Evolutionary conservation across 2,888 invertebrate species (phyloP), one percentile per base, ranked within the genome.

Genomic region (Charanyca ferruginea): DNA sequence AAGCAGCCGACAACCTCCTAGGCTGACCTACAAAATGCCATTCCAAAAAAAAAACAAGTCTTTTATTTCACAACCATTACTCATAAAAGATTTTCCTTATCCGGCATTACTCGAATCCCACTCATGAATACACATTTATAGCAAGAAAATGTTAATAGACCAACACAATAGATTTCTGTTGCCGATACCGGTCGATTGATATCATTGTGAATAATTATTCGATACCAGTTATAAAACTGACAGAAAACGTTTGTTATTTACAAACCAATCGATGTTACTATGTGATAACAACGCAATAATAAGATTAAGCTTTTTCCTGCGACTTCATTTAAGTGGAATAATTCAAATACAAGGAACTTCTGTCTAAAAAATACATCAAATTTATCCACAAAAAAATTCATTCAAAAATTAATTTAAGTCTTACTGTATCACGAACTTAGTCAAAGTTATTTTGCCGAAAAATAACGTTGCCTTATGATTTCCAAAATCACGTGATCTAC

Each of bases 191-290:
- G 77, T 71, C 81, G 89, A 89, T 89, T 82, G 80, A 73, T 90
- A 91, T 90, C 88, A 84, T 65, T 64, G 66, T 87, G 88, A 88
- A 90, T 90, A 91, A 91, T 91, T 90, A 89, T 87, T n/a, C 78
- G 83, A 88, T 89, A 85, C 87, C 73, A 86, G 81, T 84, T 87
- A 73, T 85, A 85, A 85, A 87, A 83, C 73, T 69, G 82, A 83
- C 75, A 70, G 55, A 73, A 66, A 60, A 55, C 65, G 62, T 66
- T 77, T 77, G 81, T 75, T 73, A 76, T 62, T 61, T 61, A 62
- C 67, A 60, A 65, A 67, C 41, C 58, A 22, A 67, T 62, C 45
- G 32, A 49, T 60, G 38, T 66, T 57, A 18, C 49, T 2, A 57
- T 69, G 55, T 51, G 45, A 53, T 44, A 58, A 54, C 25, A 9